phyloP scores from a whole-genome alignment of 2,113 vertebrate species.

The Myodes glareolus region DNA sequence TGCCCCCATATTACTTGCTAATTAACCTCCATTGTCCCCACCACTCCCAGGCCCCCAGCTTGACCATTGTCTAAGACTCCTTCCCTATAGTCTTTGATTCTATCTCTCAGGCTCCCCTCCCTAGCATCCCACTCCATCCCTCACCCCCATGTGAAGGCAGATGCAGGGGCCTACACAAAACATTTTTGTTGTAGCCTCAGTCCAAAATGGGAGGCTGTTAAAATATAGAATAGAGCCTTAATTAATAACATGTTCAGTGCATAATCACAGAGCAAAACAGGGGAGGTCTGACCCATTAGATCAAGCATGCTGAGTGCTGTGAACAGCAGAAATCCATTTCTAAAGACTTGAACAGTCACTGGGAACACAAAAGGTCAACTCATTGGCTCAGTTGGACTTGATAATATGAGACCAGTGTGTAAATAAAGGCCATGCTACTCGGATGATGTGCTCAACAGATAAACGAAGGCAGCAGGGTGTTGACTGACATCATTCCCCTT shows the following conservation, averaged over 20 bases:
- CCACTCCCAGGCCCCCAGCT: not conserved
- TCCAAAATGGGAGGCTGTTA: conserved; percentile 55
- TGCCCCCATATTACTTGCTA: not conserved
- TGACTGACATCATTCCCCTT: not conserved
- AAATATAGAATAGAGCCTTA: conserved; percentile 63
- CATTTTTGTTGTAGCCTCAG: conserved; percentile 20
- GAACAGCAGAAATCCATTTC: conserved; percentile 57
- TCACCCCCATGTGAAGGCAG: not conserved
- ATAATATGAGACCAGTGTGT: conserved; percentile 13
- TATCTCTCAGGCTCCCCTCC: not conserved
- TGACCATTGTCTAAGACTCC: not conserved
- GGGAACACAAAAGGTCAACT: not conserved
- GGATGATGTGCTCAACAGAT: conserved; percentile 12
- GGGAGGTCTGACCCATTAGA: not conserved
- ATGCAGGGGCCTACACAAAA: not conserved
- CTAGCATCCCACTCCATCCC: not conserved
- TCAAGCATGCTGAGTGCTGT: conserved; percentile 16
- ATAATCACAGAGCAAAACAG: conserved; percentile 67
- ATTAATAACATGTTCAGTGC: conserved; percentile 58
- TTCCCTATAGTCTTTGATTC: not conserved
- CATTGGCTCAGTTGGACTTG: not conserved
- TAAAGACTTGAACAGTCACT: not conserved
- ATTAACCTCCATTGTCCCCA: conserved; percentile 37
- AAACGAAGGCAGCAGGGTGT: not conserved
- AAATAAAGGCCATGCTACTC: not conserved